Percentiles rank a stretch among this genome's conserved stretches.
These are phyloP conservation scores for Harpalus rufipes DNA, from an alignment of 2,888 invertebrate genomes.

Conservation along the genomic window DNA sequence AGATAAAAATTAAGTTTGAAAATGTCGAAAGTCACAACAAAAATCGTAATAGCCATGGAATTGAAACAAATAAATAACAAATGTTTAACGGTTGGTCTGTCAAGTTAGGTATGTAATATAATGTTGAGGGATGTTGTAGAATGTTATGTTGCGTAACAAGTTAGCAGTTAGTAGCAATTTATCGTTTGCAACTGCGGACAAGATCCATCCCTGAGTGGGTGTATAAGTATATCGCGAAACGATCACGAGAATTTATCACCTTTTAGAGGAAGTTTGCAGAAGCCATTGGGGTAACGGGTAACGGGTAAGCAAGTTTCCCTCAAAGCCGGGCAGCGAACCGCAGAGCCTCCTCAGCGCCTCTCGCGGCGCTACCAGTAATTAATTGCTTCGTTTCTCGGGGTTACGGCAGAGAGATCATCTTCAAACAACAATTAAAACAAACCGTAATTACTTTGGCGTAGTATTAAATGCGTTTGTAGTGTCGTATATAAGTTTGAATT, in stretches of 20 bases:
- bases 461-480: constrained; percentile 66
- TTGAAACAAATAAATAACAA: no score
- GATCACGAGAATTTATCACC: constrained; percentile 51
- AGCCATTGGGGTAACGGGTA: constrained; percentile 32
- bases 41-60: no score
- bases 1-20: no score
- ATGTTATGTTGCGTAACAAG: neutral
- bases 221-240: constrained; percentile 48
- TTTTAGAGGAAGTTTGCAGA: constrained; percentile 22
- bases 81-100: no score
- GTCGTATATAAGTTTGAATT: constrained; percentile 67
- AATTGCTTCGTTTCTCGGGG: constrained; percentile 63
- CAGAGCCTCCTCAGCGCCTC: constrained; percentile 48
- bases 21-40: no score
- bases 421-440: constrained; percentile 67
- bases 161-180: constrained; percentile 19
- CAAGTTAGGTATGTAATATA: neutral
- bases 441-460: constrained; percentile 66
- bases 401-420: constrained; percentile 61
- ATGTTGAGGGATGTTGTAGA: neutral
- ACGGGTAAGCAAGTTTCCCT: constrained; percentile 20
- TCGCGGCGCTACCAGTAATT: constrained; percentile 51
- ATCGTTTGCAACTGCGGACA: constrained; percentile 9
- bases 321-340: constrained; percentile 7
- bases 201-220: constrained; percentile 22